A percentile compares a stretch with the other conserved stretches of the same genome.
phyloP scores from a whole-genome alignment of 1,140 invertebrate genomes.

The Drosophila hydei region DNA sequence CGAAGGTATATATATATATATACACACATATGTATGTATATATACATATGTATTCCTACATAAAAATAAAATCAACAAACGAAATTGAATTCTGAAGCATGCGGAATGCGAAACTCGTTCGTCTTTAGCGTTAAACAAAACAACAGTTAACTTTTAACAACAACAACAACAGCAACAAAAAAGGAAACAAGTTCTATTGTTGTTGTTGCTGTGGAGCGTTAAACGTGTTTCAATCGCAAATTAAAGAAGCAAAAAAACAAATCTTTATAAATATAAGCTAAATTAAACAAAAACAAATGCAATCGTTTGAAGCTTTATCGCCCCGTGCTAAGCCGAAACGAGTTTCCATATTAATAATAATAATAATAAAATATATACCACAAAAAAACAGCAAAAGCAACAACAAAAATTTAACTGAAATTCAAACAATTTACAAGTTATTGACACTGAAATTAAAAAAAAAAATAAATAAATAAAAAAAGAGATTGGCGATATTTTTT shows the following conservation, averaged over 20 bases:
- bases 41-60: no score
- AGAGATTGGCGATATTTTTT: background rate
- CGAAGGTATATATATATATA: background rate
- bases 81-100: conserved; percentile 44
- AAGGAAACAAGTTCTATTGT: conserved; percentile 67
- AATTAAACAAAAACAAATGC: conserved; percentile 50
- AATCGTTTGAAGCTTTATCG: conserved; percentile 38
- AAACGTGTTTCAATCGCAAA: conserved; percentile 69
- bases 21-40: background rate
- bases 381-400: background rate
- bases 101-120: conserved; percentile 49
- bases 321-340: conserved; percentile 40
- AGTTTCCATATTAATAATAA: conserved; percentile 50
- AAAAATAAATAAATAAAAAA: conserved; percentile 3
- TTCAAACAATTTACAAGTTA: conserved; percentile 63
- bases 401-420: conserved; percentile 28
- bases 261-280: conserved; percentile 32
- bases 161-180: conserved; percentile 34
- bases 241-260: conserved; percentile 14
- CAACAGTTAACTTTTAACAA: conserved; percentile 71
- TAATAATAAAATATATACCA: conserved; percentile 31
- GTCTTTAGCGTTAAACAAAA: conserved; percentile 57
- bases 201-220: conserved; percentile 53
- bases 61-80: conserved; percentile 14
- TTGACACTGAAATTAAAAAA: conserved; percentile 52